These are phyloP conservation scores for Hycleus phaleratus DNA, from an alignment of 1,140 invertebrate species.

Conservation along the genomic window DNA sequence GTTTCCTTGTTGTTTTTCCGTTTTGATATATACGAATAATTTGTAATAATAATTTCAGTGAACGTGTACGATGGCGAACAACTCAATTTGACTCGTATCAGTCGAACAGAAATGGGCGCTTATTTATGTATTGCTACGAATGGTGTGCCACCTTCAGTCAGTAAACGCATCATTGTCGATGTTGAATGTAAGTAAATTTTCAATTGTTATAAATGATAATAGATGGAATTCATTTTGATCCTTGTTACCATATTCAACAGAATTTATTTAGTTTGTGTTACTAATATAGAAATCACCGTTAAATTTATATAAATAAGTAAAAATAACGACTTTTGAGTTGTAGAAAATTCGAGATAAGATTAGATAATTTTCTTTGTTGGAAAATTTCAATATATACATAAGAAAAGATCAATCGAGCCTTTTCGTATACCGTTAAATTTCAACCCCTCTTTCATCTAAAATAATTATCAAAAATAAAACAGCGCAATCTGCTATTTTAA, in stretches of 20 bases:
- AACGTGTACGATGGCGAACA: conserved; percentile 71
- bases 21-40: neutral
- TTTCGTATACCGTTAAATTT: too few relatives aligned
- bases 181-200: conserved; percentile 72
- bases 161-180: conserved; percentile 80
- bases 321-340: too few relatives aligned
- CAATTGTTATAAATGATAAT: neutral
- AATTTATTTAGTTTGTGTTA: too few relatives aligned
- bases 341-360: too few relatives aligned
- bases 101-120: conserved; percentile 78
- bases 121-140: conserved; percentile 78
- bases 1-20: neutral
- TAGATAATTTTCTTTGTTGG: too few relatives aligned
- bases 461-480: conserved; percentile 8
- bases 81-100: conserved; percentile 73
- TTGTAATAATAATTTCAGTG: conserved; percentile 47
- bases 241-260: too few relatives aligned
- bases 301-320: too few relatives aligned
- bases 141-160: conserved; percentile 79
- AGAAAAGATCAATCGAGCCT: too few relatives aligned
- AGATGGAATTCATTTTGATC: too few relatives aligned
- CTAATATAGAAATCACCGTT: too few relatives aligned
- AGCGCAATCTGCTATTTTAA: neutral
- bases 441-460: conserved; percentile 6
- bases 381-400: too few relatives aligned